Conservation (phyloP, 2,888 invertebrate species). For the Glyphotaelius pellucidus region DNA sequence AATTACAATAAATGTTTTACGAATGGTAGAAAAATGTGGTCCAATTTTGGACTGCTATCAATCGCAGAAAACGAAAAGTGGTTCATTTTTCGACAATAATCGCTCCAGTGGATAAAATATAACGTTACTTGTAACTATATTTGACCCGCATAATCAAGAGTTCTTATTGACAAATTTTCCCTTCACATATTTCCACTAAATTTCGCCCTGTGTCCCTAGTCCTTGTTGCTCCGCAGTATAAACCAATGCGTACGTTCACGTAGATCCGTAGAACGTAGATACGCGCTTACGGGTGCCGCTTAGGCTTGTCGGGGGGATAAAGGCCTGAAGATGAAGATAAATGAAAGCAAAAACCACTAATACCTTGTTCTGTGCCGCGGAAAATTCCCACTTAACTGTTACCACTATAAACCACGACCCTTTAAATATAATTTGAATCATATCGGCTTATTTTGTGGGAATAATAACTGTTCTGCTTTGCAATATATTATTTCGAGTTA, state of each 20-base stretch:
- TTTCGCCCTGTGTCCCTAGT: background rate
- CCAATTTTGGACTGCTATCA: no score
- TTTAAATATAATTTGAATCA: constrained; percentile 6
- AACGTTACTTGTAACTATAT: no score
- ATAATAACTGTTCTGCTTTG: background rate
- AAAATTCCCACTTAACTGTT: constrained; percentile 17
- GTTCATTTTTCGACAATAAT: no score
- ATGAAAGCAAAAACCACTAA: constrained; percentile 20
- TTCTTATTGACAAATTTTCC: no score
- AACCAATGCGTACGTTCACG: background rate
- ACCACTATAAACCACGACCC: background rate
- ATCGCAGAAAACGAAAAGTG: no score
- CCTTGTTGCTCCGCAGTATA: background rate
- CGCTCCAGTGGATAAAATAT: no score
- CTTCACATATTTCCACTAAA: background rate
- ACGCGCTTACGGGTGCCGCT: background rate
- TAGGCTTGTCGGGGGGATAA: background rate
- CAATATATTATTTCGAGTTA: constrained; percentile 2
- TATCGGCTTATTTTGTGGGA: background rate
- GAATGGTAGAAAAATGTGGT: no score
- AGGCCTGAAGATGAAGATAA: constrained; percentile 30
- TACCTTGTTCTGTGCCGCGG: background rate
- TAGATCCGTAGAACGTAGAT: background rate
- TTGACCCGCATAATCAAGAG: no score
- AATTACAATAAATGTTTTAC: no score